Conservation (phyloP, 2,888 invertebrate genomes). For the Drosophila robusta region DNA sequence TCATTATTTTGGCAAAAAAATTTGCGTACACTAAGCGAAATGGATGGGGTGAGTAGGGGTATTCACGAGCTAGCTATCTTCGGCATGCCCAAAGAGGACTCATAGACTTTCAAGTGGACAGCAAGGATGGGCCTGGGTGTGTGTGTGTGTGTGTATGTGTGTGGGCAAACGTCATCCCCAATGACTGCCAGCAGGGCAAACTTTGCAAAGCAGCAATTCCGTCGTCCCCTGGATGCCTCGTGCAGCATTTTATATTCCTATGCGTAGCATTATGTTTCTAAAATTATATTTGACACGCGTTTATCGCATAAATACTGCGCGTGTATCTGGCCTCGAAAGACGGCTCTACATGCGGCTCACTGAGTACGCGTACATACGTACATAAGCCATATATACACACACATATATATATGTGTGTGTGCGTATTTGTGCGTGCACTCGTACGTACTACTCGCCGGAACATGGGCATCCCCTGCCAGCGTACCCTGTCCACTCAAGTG, state of each 20-base stretch:
- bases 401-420: background rate
- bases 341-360: conserved; percentile 7
- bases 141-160: no score
- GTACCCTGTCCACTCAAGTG: conserved; percentile 40
- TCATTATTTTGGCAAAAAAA: conserved; percentile 14
- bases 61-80: conserved; percentile 5
- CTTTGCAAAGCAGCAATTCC: conserved; percentile 19
- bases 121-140: no score
- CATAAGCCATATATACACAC: background rate
- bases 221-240: conserved; percentile 1
- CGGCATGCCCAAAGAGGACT: conserved; percentile 5
- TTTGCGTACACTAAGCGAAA: conserved; percentile 15
- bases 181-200: conserved; percentile 10
- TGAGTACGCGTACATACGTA: conserved; percentile 1
- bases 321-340: conserved; percentile 29
- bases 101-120: no score
- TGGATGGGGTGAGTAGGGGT: conserved; percentile 4
- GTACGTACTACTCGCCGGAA: conserved; percentile 24
- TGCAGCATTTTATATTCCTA: conserved; percentile 32
- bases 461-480: conserved; percentile 6
- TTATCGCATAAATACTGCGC: conserved; percentile 63
- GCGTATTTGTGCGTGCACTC: conserved; percentile 11
- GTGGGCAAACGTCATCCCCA: background rate
- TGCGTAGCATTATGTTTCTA: conserved; percentile 48
- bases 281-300: conserved; percentile 64